phyloP scores from a whole-genome alignment of 2,888 invertebrate genomes.

The Nezara viridula region DNA sequence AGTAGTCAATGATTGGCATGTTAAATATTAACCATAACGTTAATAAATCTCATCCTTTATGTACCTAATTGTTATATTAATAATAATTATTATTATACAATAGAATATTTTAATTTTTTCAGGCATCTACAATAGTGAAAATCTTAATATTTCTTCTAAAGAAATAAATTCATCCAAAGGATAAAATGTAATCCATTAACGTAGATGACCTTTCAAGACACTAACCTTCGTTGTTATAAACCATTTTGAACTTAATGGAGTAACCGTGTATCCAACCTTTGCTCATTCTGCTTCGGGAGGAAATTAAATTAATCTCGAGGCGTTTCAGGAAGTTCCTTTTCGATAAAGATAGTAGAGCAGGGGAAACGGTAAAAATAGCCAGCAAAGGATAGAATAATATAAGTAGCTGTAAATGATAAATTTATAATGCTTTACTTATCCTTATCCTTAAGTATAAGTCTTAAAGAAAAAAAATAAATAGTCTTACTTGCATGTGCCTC shows the following conservation, averaged over 20 bases:
- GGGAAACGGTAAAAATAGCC: neutral
- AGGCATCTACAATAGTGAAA: too few relatives aligned
- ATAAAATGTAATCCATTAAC: neutral
- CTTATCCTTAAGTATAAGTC: too few relatives aligned
- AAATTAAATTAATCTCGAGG: neutral
- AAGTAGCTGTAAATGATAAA: neutral
- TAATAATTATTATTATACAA: too few relatives aligned
- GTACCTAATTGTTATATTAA: too few relatives aligned
- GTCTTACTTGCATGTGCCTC: too few relatives aligned
- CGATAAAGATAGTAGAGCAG: neutral
- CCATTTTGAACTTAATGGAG: neutral
- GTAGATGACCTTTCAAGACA: neutral
- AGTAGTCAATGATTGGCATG: too few relatives aligned
- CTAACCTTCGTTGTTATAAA: neutral
- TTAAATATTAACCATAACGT: too few relatives aligned
- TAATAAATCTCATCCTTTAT: too few relatives aligned
- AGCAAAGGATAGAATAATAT: neutral
- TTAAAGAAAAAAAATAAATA: too few relatives aligned
- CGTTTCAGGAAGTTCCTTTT: neutral
- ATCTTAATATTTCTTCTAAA: too few relatives aligned
- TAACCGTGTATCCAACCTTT: neutral
- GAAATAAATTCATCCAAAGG: too few relatives aligned
- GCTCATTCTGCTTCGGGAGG: neutral
- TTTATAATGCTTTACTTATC: neutral
- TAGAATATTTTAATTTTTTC: too few relatives aligned